Evolutionary conservation across 2,113 vertebrate species (phyloP), one percentile per base, ranked within the genome.

Genomic region (Cyprichromis sp.): DNA sequence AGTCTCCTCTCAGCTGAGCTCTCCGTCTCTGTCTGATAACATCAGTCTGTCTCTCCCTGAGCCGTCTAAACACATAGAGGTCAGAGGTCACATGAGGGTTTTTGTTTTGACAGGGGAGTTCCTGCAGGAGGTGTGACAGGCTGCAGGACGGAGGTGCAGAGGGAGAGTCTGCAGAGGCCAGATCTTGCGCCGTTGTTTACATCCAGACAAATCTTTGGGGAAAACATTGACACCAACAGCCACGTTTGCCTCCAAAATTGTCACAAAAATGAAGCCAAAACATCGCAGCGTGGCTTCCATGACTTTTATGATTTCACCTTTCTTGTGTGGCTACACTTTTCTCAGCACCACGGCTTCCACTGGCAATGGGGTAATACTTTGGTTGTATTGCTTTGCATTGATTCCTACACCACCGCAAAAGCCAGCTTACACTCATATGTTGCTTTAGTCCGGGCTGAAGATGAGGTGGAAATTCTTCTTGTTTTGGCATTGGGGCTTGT

Each of bases 71-170:
- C 93, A 93, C 40, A 85, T 84, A 61, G 80, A 87, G 92, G 94
- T 95, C 89, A 94, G 50, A 87, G 92, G 91, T 93, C 93, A 89
- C 42, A 86, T 14, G 76, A 63, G 86, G 40, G 24, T 47, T 76
- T 76, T 93, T 95, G 94, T 95, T 93, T 95, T 92, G 92, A 96
- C 88, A 93, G 66, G 82, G 94, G 86, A 90, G 93, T 96, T 95
- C 92, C 94, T 94, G 90, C 90, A 89, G 92, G 87, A 93, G 90
- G 88, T 14, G 79, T 94, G 92, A 92, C 86, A 50, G 82, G 66
- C 88, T 88, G 80, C 79, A 88, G 84, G 90, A 93, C 14, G 9
- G 26, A 61, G 19, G 59, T 9, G 76, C 87, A 68, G 55, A 90
- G 86, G 80, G 84, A 87, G 80, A 68, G 47, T 81, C 86, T 91